phyloP scores from a whole-genome alignment of 1,140 invertebrate genomes.

The Paraescarpia echinospica region DNA sequence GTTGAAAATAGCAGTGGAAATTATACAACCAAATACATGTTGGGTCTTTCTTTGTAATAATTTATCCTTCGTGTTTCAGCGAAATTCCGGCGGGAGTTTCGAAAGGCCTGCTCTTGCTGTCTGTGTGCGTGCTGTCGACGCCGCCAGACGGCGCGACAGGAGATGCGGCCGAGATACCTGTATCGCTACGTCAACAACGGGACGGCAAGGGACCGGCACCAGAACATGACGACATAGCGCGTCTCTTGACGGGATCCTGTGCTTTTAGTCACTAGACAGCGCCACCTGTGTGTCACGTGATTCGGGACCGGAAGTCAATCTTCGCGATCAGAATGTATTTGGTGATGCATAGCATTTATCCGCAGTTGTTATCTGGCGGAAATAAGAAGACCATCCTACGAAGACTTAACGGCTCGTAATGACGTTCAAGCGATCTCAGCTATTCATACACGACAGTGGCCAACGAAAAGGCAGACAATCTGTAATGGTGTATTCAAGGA shows the following conservation, averaged over 20 bases:
- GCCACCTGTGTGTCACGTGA: not conserved
- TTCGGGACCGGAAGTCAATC: not conserved
- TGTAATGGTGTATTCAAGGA: not conserved
- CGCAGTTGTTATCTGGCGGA: not conserved
- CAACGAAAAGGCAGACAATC: not conserved
- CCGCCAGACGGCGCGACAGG: not conserved
- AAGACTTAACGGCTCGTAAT: not conserved
- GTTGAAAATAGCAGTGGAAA: no score
- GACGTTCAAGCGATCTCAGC: not conserved
- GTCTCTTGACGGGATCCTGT: not conserved
- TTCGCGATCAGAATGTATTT: not conserved
- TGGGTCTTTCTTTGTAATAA: not conserved
- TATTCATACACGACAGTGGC: not conserved
- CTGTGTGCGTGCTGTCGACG: slow-evolving; percentile 13
- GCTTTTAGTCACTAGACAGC: not conserved
- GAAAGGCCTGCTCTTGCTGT: slow-evolving; percentile 13
- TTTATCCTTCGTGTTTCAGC: slow-evolving; percentile 7
- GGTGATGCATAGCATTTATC: not conserved
- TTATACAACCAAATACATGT: no score
- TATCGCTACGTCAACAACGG: not conserved
- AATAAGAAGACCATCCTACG: not conserved
- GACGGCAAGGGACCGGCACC: not conserved
- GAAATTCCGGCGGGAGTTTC: slow-evolving; percentile 21
- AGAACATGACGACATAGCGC: not conserved
- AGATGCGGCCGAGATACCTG: not conserved